Conservation (phyloP, 2,797 vertebrate genomes). For the Lophura swinhoii region DNA sequence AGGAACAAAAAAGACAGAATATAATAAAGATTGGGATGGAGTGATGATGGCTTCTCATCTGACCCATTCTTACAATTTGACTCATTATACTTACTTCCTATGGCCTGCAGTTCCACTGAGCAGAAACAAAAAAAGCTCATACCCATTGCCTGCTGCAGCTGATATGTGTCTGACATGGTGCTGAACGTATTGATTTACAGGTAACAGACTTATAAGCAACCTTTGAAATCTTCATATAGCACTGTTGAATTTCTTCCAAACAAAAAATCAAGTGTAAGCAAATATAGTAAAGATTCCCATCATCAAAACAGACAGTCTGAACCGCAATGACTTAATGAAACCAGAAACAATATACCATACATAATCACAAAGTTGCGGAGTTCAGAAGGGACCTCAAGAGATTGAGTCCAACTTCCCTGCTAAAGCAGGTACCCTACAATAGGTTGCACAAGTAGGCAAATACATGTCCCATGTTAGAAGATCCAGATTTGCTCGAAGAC, state of each 20-base stretch:
- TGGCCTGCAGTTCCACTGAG: background rate
- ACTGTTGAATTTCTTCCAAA: background rate
- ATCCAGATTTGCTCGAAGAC: background rate
- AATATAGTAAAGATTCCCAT: conserved; percentile 11
- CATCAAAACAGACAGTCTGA: background rate
- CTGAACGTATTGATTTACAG: background rate
- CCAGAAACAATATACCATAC: background rate
- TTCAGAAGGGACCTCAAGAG: too few species aligned
- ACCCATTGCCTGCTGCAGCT: background rate
- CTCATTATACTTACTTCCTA: background rate
- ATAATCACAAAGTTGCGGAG: too few species aligned
- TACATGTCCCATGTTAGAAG: background rate
- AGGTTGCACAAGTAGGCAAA: too few species aligned
- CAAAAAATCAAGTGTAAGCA: background rate
- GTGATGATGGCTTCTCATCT: background rate
- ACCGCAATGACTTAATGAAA: background rate
- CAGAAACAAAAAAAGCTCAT: background rate
- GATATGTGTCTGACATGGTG: background rate
- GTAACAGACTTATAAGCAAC: background rate
- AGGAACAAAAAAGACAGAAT: background rate
- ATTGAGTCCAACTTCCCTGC: too few species aligned
- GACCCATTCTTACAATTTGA: background rate
- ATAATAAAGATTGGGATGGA: background rate
- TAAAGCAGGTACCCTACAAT: too few species aligned
- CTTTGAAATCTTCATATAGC: background rate